These are phyloP conservation scores for Nestor notabilis DNA, from an alignment of 2,113 vertebrate species.

Conservation along the genomic window DNA sequence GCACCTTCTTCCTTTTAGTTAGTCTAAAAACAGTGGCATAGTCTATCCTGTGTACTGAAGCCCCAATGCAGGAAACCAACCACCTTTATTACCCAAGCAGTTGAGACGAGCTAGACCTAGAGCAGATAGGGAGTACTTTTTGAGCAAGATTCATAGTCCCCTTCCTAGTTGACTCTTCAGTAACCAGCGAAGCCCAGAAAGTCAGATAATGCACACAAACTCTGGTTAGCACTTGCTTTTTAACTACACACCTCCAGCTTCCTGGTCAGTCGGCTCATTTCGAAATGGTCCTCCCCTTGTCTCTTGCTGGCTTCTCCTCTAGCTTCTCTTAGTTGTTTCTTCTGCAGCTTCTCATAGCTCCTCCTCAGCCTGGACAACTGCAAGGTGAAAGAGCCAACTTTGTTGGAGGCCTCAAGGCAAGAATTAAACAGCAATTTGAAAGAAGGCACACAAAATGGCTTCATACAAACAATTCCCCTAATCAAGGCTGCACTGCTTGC, in stretches of 20 bases:
- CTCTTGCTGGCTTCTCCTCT: conserved; percentile 70
- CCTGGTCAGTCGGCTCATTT: conserved; percentile 77
- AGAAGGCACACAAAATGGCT: background rate
- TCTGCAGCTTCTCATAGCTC: conserved; percentile 92
- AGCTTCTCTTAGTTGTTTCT: conserved; percentile 80
- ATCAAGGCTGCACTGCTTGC: background rate
- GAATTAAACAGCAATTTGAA: background rate
- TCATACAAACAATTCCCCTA: background rate
- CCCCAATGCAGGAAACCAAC: background rate
- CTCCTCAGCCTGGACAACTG: conserved; percentile 89
- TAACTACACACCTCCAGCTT: conserved; percentile 82
- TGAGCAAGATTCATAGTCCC: background rate
- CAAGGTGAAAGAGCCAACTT: background rate
- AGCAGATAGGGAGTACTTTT: background rate
- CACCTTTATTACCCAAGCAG: background rate
- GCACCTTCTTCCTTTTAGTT: background rate
- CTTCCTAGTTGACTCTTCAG: background rate
- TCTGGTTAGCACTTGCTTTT: background rate
- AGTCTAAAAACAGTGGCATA: background rate
- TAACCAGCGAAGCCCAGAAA: background rate
- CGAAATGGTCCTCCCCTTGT: conserved; percentile 76
- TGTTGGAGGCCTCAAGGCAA: background rate
- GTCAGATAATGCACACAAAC: background rate
- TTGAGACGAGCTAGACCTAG: background rate
- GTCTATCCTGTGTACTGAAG: background rate